Evolutionary conservation across 2,113 vertebrate species (phyloP), one percentile per base, ranked within the genome.

Genomic region (Mesitornis unicolor): DNA sequence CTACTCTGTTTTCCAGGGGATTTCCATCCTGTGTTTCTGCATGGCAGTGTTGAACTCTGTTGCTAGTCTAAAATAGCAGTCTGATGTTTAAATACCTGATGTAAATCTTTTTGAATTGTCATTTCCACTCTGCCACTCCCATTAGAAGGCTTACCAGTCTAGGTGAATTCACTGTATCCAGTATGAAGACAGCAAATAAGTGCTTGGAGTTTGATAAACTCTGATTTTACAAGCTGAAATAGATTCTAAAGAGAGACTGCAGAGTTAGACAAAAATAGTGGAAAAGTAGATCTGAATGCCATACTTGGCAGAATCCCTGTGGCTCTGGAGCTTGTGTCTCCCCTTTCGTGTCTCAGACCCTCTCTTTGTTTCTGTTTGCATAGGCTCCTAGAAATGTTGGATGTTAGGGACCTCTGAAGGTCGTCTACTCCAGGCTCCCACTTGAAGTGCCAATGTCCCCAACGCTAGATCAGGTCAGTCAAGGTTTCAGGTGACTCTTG

Each of bases 331-430:
- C 26, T 68, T 56, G 6, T 19, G 36, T 70, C 31, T 90, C 22
- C 43, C 78, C 47, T 87, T 82, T 84, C 0, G 0, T 45, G 22
- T 91, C 79, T 93, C 71, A 69, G 53, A 79, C 31, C 38, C 48
- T 90, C 40, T 85, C 57, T 93, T 90, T 86, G 67, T 86, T 93
- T 88, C 79, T 93, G 24, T 93, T 92, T 83, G 80, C 45, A 20
- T 87, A 91, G 89, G 80, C 76, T 95, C 22, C 56, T 69, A 89
- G 73, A 91, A 89, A 48, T 84, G 59, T 84, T 86, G 76, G 64
- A 48, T 77, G 33, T 86, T 94, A 87, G 89, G 68, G 59, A 61
- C 73, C 47, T 84, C 71, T 83, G 87, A 90, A 85, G 63, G 73
- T 94, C 9, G 2, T 69, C 89, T 69, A 16, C 71, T 95, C 59